Evolutionary conservation across 2,888 invertebrate species (phyloP).

Genomic region (Eristalis intricaria): DNA sequence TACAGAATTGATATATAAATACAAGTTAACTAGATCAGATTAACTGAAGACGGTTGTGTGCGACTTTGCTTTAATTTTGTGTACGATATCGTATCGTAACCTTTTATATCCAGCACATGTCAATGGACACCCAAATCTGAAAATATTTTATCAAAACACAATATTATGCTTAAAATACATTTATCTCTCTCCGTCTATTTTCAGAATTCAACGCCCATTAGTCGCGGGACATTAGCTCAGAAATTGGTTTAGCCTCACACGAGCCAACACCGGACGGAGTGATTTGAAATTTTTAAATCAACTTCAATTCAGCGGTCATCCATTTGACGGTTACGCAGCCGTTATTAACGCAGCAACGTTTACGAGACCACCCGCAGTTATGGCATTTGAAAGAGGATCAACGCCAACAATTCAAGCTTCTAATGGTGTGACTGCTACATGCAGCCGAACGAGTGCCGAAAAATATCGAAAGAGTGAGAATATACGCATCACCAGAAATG

Average conservation of each 20-base stretch:
- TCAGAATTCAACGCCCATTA: conserved; percentile 9
- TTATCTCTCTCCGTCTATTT: conserved; percentile 2
- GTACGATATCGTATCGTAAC: neutral
- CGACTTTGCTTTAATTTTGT: too few species aligned
- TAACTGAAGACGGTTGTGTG: too few species aligned
- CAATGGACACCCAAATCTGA: neutral
- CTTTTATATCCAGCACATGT: neutral
- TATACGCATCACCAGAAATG: conserved; percentile 91
- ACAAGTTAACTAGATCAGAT: too few species aligned
- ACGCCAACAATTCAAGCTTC: conserved; percentile 2
- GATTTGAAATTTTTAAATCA: conserved; percentile 5
- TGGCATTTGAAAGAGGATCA: conserved; percentile 12
- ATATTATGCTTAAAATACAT: conserved; percentile 18
- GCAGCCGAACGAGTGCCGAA: neutral
- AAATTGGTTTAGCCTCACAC: conserved; percentile 10
- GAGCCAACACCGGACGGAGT: neutral
- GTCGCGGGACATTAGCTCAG: conserved; percentile 18
- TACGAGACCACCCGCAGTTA: neutral
- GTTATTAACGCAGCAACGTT: neutral
- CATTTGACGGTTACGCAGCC: neutral
- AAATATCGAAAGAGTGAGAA: conserved; percentile 85
- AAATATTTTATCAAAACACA: too few species aligned
- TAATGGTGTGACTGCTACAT: conserved; percentile 14
- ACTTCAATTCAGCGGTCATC: neutral
- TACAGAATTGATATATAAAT: too few species aligned